Evolutionary conservation across 2,888 invertebrate genomes (phyloP).

Genomic region (Latrodectus elegans): DNA sequence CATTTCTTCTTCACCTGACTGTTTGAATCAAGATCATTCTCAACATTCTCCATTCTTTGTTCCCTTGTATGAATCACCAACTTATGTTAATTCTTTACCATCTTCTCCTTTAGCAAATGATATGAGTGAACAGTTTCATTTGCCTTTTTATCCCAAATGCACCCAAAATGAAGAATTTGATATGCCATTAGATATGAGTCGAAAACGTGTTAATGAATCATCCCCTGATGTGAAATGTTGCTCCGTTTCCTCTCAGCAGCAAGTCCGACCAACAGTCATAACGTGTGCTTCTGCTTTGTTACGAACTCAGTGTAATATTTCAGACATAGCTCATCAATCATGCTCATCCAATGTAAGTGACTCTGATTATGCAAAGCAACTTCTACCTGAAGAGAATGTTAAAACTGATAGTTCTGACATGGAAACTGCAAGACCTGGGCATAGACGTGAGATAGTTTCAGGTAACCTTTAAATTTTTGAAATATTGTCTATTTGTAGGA

Average conservation of each 20-base stretch:
- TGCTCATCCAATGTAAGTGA: constrained; percentile 50
- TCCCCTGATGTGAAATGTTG: constrained; percentile 18
- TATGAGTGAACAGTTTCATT: constrained; percentile 28
- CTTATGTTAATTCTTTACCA: constrained; percentile 31
- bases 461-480: constrained; percentile 41
- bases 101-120: constrained; percentile 45
- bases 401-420: constrained; percentile 26
- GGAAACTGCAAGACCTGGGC: constrained; percentile 54
- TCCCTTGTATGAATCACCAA: constrained; percentile 22
- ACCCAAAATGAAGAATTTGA: constrained; percentile 58
- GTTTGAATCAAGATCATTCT: constrained; percentile 49
- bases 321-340: constrained; percentile 55
- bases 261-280: constrained; percentile 80
- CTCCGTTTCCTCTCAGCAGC: constrained; percentile 6
- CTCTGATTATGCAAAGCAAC: constrained; percentile 34
- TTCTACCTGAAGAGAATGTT: constrained; percentile 2
- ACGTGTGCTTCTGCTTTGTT: constrained; percentile 77
- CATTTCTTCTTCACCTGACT: constrained; percentile 64
- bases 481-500: background rate
- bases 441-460: constrained; percentile 70
- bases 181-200: constrained; percentile 72
- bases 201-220: constrained; percentile 60
- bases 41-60: constrained; percentile 52
- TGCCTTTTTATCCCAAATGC: background rate
- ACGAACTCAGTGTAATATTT: constrained; percentile 61